Evolutionary conservation across 2,113 vertebrate genomes (phyloP).

Genomic region (Vulpes vulpes): DNA sequence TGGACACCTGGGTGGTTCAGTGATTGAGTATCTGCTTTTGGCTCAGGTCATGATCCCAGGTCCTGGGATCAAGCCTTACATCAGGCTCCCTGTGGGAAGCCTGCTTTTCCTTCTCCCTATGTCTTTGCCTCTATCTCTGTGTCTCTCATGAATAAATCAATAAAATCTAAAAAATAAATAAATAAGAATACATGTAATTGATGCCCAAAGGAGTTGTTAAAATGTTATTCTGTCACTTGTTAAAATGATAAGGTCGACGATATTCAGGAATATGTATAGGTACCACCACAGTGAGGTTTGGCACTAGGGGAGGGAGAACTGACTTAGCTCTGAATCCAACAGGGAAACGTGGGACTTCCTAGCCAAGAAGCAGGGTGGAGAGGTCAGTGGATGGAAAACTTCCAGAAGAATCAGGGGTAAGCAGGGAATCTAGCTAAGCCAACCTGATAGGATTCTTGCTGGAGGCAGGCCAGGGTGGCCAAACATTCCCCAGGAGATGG

Average conservation of each 20-base stretch:
- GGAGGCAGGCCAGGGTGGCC: background rate
- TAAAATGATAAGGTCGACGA: background rate
- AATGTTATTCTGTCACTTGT: background rate
- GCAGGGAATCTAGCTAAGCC: background rate
- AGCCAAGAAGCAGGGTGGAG: background rate
- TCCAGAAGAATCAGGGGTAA: background rate
- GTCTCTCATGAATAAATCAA: too few species aligned
- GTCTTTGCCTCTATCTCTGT: too few species aligned
- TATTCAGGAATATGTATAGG: background rate
- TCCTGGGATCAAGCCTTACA: too few species aligned
- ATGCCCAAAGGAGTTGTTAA: background rate
- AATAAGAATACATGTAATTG: background rate
- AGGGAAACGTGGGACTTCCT: background rate
- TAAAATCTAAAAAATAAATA: too few species aligned
- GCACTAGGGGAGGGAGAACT: background rate
- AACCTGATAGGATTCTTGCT: background rate
- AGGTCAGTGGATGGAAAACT: background rate
- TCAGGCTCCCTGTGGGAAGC: too few species aligned
- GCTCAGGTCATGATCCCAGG: too few species aligned
- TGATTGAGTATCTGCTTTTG: too few species aligned
- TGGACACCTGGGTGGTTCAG: too few species aligned
- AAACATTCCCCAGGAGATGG: background rate
- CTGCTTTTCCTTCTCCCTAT: too few species aligned
- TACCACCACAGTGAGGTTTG: rapidly evolving
- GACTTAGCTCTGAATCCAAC: background rate